Conservation (phyloP, 2,888 invertebrate genomes). For the Amaurobius ferox region DNA sequence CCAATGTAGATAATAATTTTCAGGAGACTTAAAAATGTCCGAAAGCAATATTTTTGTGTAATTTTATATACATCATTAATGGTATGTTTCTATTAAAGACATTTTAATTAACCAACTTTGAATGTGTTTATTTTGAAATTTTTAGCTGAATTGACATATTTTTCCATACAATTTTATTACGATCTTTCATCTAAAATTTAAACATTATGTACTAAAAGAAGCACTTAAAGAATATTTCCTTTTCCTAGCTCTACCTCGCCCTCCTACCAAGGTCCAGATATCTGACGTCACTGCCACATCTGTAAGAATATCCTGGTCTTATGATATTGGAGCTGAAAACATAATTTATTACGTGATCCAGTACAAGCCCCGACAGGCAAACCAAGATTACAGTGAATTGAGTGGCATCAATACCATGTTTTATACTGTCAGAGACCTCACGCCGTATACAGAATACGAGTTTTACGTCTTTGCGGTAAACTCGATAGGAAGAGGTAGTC, state of each 20-base stretch:
- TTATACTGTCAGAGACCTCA: constrained; percentile 87
- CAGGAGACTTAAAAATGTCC: no score
- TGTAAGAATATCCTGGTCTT: constrained; percentile 94
- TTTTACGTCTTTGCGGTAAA: constrained; percentile 97
- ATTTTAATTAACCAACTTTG: no score
- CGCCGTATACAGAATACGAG: constrained; percentile 97
- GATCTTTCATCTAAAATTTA: no score
- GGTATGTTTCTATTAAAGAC: no score
- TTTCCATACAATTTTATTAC: no score
- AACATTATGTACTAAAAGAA: no score
- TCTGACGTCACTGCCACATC: constrained; percentile 96
- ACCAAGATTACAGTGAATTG: constrained; percentile 89
- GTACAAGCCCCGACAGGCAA: constrained; percentile 95
- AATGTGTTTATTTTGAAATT: no score
- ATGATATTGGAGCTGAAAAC: constrained; percentile 86
- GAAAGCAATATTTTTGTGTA: no score
- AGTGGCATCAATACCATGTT: constrained; percentile 95
- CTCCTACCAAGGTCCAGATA: constrained; percentile 91
- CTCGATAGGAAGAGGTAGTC: constrained; percentile 93
- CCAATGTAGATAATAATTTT: no score
- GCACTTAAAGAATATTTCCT: no score
- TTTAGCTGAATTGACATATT: no score
- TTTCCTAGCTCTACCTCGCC: constrained; percentile 88
- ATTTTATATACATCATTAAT: no score
- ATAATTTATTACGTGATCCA: constrained; percentile 97